A percentile compares a stretch with the other conserved stretches of the same genome.
These are phyloP conservation scores for Oasisia sp. DNA, from an alignment of 2,888 invertebrate genomes.

Conservation along the genomic window DNA sequence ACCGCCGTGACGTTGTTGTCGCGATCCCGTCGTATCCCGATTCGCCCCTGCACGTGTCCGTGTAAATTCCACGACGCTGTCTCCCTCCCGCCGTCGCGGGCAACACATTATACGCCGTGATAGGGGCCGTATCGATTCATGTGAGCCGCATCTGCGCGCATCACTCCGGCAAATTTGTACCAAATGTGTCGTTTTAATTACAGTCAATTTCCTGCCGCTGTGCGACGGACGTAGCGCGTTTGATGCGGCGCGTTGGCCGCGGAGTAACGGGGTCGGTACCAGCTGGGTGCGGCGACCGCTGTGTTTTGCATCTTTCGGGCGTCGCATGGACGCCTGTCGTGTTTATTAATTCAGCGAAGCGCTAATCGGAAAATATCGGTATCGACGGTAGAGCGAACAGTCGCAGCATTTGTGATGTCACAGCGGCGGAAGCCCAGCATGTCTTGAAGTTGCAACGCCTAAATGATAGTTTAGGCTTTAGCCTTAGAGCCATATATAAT, in stretches of 20 bases:
- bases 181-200: constrained; percentile 17
- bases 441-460: background rate
- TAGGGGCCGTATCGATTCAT: constrained; percentile 17
- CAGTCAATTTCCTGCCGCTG: constrained; percentile 17
- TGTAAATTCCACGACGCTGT: background rate
- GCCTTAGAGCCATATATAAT: too few relatives aligned
- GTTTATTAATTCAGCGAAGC: background rate
- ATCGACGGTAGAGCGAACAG: background rate
- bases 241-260: background rate
- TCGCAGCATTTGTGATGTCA: background rate
- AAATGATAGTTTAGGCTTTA: too few relatives aligned
- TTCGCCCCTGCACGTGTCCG: background rate
- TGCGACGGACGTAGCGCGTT: background rate
- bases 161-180: constrained; percentile 17
- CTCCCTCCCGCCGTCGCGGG: background rate
- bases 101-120: background rate
- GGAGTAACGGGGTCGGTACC: background rate
- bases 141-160: constrained; percentile 17
- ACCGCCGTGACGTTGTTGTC: constrained; percentile 17
- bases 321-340: background rate
- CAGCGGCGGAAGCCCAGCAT: background rate
- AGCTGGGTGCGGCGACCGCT: constrained; percentile 1
- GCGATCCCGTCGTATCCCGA: background rate
- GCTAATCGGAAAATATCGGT: background rate
- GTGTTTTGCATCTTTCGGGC: constrained; percentile 6